Conservation (phyloP, 1,140 invertebrate species). For the Drosophila tani region DNA sequence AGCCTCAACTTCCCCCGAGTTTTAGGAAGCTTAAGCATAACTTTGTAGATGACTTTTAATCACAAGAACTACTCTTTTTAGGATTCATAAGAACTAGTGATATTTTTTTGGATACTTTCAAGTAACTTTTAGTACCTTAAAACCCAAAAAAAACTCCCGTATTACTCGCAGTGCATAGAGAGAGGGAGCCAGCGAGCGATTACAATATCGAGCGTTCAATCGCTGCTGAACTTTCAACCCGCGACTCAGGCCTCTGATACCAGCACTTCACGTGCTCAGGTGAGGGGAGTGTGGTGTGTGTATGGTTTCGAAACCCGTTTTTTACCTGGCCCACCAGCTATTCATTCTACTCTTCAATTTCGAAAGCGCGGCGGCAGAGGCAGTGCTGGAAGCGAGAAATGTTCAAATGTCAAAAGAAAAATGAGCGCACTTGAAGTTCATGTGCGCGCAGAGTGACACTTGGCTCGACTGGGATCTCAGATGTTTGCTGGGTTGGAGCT, state of each 20-base stretch:
- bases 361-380: constrained; percentile 51
- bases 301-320: constrained; percentile 52
- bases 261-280: constrained; percentile 21
- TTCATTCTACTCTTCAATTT: constrained; percentile 80
- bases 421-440: constrained; percentile 80
- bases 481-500: constrained; percentile 42
- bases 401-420: constrained; percentile 78
- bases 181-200: constrained; percentile 53
- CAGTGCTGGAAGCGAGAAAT: constrained; percentile 48
- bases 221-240: constrained; percentile 78
- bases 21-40: neutral
- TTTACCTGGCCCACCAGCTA: constrained; percentile 41
- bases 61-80: neutral
- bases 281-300: constrained; percentile 5
- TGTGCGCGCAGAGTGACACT: constrained; percentile 67
- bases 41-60: neutral
- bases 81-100: too few relatives aligned
- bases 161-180: constrained; percentile 7
- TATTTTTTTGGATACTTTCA: too few relatives aligned
- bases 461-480: constrained; percentile 13
- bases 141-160: neutral
- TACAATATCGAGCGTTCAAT: constrained; percentile 79
- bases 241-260: constrained; percentile 14
- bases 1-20: neutral
- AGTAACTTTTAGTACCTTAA: too few relatives aligned